phyloP scores from a whole-genome alignment of 1,140 invertebrate species.

The Diabrotica undecimpunctata region DNA sequence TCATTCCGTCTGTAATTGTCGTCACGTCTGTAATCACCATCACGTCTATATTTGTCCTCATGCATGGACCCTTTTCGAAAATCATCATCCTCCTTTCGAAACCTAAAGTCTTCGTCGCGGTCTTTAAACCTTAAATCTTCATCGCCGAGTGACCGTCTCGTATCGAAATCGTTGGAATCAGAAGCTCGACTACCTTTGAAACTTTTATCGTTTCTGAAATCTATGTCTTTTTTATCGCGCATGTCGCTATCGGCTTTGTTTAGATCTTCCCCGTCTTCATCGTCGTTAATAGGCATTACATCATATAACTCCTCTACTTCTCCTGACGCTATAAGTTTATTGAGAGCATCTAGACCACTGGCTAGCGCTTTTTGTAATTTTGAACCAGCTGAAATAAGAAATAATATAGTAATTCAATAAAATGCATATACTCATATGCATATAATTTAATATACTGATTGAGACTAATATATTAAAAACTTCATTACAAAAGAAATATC shows the following conservation, averaged over 20 bases:
- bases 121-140: constrained; percentile 33
- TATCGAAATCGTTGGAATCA: constrained; percentile 24
- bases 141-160: constrained; percentile 27
- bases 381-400: constrained; percentile 58
- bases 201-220: constrained; percentile 25
- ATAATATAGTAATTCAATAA: not conserved
- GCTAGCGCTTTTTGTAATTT: constrained; percentile 68
- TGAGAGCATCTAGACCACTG: constrained; percentile 70
- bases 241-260: constrained; percentile 28
- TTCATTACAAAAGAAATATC: not conserved
- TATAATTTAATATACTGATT: not conserved
- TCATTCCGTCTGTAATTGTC: not conserved
- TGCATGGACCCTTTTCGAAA: constrained; percentile 13
- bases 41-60: not conserved
- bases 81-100: constrained; percentile 23
- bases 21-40: not conserved
- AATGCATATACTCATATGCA: not conserved
- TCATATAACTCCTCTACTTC: constrained; percentile 75
- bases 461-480: not conserved
- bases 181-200: constrained; percentile 27
- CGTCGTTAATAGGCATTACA: constrained; percentile 58
- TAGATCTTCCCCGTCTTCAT: constrained; percentile 24
- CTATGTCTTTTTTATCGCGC: constrained; percentile 24
- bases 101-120: constrained; percentile 23
- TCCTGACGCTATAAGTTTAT: constrained; percentile 71